Percentiles rank a stretch among this genome's conserved stretches.
These are phyloP conservation scores for Phortica okadai DNA, from an alignment of 2,888 invertebrate species.

Conservation along the genomic window DNA sequence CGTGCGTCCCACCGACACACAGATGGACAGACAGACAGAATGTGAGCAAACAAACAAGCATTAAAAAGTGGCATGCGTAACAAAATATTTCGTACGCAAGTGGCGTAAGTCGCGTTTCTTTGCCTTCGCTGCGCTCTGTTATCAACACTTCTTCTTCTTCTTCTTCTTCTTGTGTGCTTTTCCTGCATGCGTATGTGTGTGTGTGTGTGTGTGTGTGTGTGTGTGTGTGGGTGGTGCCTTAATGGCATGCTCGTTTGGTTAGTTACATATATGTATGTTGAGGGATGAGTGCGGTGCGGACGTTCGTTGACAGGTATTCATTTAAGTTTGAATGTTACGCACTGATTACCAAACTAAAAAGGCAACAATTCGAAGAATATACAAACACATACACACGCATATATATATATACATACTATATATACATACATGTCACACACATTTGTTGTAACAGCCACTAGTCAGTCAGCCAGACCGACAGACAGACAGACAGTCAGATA, in stretches of 20 bases:
- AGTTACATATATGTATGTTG: background rate
- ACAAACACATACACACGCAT: background rate
- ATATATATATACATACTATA: background rate
- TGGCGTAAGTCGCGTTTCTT: background rate
- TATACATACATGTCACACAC: too few relatives aligned
- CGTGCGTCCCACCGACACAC: background rate
- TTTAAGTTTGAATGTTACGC: conserved; percentile 33
- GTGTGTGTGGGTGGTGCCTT: background rate
- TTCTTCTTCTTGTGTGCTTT: background rate
- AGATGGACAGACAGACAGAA: background rate
- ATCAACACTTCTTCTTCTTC: background rate
- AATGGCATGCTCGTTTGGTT: background rate
- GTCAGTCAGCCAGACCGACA: background rate
- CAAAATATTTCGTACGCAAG: conserved; percentile 2
- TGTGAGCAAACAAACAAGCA: background rate
- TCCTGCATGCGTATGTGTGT: background rate
- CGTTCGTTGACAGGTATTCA: conserved; percentile 33
- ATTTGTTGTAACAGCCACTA: too few relatives aligned
- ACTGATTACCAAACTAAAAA: conserved; percentile 34
- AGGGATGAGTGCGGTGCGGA: background rate
- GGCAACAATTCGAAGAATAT: conserved; percentile 18
- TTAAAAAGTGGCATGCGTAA: background rate
- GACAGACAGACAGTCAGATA: background rate
- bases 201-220: background rate
- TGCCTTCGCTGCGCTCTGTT: too few relatives aligned